phyloP scores from a whole-genome alignment of 1,140 invertebrate species.

The Bombus affinis region DNA sequence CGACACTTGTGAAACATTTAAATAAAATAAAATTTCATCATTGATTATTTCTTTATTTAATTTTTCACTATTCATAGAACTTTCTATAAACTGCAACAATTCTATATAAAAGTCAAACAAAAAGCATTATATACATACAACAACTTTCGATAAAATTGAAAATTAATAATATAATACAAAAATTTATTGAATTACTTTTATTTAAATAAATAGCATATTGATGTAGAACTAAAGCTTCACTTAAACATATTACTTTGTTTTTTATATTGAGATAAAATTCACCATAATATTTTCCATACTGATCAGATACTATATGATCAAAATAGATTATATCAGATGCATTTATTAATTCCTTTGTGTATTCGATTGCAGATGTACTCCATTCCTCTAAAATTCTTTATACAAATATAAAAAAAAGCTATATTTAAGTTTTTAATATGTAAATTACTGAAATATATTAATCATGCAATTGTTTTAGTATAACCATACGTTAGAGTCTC shows the following conservation, averaged over 20 bases:
- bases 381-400: constrained; percentile 64
- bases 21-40: constrained; percentile 32
- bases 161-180: neutral
- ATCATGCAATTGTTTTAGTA: neutral
- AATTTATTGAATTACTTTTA: constrained; percentile 53
- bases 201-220: constrained; percentile 65
- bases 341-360: constrained; percentile 65
- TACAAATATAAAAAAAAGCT: constrained; percentile 41
- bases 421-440: neutral
- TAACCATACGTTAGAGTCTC: constrained; percentile 47
- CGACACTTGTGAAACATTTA: constrained; percentile 5
- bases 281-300: constrained; percentile 65
- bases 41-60: constrained; percentile 9
- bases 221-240: constrained; percentile 65
- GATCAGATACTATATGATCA: constrained; percentile 58
- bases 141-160: neutral
- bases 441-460: constrained; percentile 5
- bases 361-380: constrained; percentile 62
- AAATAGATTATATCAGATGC: constrained; percentile 66
- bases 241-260: constrained; percentile 61
- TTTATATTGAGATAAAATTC: constrained; percentile 73
- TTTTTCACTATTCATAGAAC: neutral
- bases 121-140: neutral
- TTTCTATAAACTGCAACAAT: constrained; percentile 41
- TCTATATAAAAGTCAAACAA: constrained; percentile 39